Percentiles rank a stretch among this genome's conserved stretches.
Conservation (phyloP, 2,888 invertebrate genomes). For the Micropterix aruncella region DNA sequence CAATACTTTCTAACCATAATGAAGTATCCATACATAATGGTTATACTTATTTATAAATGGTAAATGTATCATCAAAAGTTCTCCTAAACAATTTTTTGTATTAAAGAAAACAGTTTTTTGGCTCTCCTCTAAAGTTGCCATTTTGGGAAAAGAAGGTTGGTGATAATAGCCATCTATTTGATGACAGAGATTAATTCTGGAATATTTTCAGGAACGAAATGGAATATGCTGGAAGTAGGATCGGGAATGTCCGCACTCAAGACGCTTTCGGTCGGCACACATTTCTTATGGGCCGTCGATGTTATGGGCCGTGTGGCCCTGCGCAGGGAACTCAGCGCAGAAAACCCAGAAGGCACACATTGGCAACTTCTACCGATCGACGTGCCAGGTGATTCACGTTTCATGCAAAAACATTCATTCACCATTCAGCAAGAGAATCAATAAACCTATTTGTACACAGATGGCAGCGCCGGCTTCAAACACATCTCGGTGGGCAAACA, state of each 20-base stretch:
- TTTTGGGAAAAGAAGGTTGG: too few relatives aligned
- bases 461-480: slow-evolving; percentile 43
- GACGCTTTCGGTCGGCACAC: slow-evolving; percentile 56
- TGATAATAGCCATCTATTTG: too few relatives aligned
- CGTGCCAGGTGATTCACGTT: slow-evolving; percentile 24
- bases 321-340: slow-evolving; percentile 59
- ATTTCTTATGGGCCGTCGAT: slow-evolving; percentile 72
- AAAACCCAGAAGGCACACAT: slow-evolving; percentile 70
- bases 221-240: slow-evolving; percentile 69
- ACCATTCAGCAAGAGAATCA: too few relatives aligned
- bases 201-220: slow-evolving; percentile 42
- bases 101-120: too few relatives aligned
- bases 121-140: too few relatives aligned
- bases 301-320: slow-evolving; percentile 58
- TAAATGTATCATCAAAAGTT: too few relatives aligned
- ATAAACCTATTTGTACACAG: too few relatives aligned
- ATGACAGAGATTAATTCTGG: too few relatives aligned
- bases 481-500: slow-evolving; percentile 54
- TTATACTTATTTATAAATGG: too few relatives aligned
- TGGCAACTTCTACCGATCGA: slow-evolving; percentile 55
- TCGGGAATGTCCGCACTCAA: slow-evolving; percentile 51
- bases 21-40: too few relatives aligned
- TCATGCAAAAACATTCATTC: neutral
- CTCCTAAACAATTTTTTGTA: too few relatives aligned
- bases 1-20: too few relatives aligned